These are phyloP conservation scores for Anisognathus igniventris DNA, from an alignment of 2,797 vertebrate genomes.

Conservation along the genomic window DNA sequence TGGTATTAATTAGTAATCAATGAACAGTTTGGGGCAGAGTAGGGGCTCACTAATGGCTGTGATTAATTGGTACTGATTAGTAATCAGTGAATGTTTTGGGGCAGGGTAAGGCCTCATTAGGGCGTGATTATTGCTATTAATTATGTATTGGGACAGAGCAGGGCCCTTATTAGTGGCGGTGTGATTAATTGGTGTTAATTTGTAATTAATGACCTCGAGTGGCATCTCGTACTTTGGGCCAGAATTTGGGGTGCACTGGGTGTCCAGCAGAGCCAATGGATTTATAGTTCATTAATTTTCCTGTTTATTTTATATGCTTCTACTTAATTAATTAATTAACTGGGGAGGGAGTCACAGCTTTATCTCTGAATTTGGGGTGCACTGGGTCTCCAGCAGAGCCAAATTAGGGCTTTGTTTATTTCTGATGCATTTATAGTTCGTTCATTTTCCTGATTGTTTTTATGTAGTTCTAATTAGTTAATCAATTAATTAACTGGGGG, in stretches of 20 bases:
- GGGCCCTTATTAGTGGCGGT: not conserved
- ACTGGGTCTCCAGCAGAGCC: not conserved
- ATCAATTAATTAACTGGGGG: not conserved
- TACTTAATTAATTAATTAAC: not conserved
- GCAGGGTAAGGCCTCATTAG: too few species aligned
- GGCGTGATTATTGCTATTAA: not conserved
- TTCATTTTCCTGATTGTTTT: not conserved
- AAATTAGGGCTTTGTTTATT: fast-evolving
- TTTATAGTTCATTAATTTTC: not conserved
- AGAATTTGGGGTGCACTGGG: not conserved
- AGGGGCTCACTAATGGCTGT: not conserved
- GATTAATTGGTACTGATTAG: not conserved
- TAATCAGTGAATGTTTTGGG: not conserved
- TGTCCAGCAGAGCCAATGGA: not conserved
- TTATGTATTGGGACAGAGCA: not conserved
- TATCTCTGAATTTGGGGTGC: not conserved
- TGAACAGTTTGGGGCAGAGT: not conserved
- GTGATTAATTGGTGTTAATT: not conserved
- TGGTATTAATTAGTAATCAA: not conserved
- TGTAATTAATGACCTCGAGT: not conserved
- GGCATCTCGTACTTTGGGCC: too few species aligned
- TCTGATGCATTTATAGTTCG: fast-evolving
- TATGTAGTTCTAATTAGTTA: too few species aligned
- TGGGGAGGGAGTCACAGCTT: not conserved
- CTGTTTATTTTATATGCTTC: not conserved